Percentiles rank a stretch among this genome's conserved stretches.
These are phyloP conservation scores for Troides oblongomaculatus DNA, from an alignment of 2,888 invertebrate genomes.

Conservation along the genomic window DNA sequence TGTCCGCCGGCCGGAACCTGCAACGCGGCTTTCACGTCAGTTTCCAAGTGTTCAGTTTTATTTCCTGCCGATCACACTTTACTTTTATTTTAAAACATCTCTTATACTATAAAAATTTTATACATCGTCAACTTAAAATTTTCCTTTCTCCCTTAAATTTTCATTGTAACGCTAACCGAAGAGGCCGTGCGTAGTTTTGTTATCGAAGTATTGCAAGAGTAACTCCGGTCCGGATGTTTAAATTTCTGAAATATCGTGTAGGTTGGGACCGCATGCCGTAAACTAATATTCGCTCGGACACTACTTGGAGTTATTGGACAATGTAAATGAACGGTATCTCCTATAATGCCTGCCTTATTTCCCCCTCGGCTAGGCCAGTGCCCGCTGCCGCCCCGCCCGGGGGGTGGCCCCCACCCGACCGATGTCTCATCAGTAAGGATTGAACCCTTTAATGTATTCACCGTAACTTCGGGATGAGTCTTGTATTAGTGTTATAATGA, in stretches of 20 bases:
- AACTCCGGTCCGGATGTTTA: constrained; percentile 16
- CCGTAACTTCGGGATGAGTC: constrained; percentile 80
- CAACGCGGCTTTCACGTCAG: background rate
- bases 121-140: too few species aligned
- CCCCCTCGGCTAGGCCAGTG: constrained; percentile 68
- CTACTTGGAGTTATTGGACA: constrained; percentile 81
- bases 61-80: background rate
- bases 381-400: constrained; percentile 63
- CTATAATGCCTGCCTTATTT: constrained; percentile 79
- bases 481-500: constrained; percentile 81
- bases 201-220: constrained; percentile 8
- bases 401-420: constrained; percentile 60
- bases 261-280: constrained; percentile 62
- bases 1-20: background rate
- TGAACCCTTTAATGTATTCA: constrained; percentile 81
- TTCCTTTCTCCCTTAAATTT: background rate
- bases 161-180: background rate
- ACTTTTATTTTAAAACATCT: background rate
- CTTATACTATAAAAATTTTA: background rate
- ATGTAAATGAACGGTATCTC: constrained; percentile 81
- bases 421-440: constrained; percentile 80
- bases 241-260: constrained; percentile 37
- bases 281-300: constrained; percentile 79
- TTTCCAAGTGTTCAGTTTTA: background rate
- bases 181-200: background rate